Evolutionary conservation across 1,140 invertebrate species (phyloP), one percentile per base, ranked within the genome.

Genomic region (Apolygus lucorum): DNA sequence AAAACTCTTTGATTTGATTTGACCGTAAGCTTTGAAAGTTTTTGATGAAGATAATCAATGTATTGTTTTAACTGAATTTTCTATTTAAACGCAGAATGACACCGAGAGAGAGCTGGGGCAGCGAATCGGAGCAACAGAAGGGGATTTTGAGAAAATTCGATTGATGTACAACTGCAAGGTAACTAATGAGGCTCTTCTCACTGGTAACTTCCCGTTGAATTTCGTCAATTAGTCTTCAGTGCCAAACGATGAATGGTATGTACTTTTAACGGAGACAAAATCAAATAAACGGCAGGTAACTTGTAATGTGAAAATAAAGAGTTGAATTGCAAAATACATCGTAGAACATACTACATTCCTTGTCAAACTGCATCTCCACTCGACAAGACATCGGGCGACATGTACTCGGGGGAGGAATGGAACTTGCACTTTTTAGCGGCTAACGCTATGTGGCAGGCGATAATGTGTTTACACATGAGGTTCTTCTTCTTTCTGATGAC

Each of bases 91-190:
- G 8, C 69, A 76, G 75, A 70, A 71, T 24, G 71, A 77, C 52
- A 68, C 72, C 13, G 73, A 59, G 52, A 63, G 73, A 52, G 63
- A 59, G 27, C 73, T 77, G 21, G 76, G 76, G 13, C 76, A 77
- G 67, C 69, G 75, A 26, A 67, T 52, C 4, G 74, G 72, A 63
- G 76, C 74, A 0, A 75, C 76, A 11, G 68, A 75, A 22, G 71
- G 70, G 26, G 76, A 77, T 67, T 49, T 76, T 54, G 71, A 74
- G 63, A 77, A 77, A 74, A 64, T 77, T 4, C 67, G 74, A 21
- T 65, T 59, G 54, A 76, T 77, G 76, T 77, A 77, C 65, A 74
- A 74, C 14, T 77, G 75, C n/a, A 29, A 66, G 34, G 29, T 29
- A 4, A 17, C 11, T 4, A 17, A 22, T 21, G 22, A 59, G 67